Percentiles rank a stretch among this genome's conserved stretches.
Conservation (phyloP, 2,797 vertebrate genomes). For the Triplophysa bombifrons region DNA sequence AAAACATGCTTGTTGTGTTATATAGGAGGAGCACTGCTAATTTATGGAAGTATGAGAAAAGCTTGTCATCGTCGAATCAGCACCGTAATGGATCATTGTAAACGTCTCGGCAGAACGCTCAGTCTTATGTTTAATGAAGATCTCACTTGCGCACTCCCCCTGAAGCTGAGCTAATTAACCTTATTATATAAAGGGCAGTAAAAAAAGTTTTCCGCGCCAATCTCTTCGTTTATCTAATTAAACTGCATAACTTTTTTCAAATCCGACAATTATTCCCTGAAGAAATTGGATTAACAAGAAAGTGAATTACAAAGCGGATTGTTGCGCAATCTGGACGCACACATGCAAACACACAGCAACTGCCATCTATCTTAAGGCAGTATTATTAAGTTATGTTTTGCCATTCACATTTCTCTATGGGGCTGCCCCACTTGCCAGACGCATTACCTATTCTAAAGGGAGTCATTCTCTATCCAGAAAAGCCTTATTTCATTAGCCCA, state of each 20-base stretch:
- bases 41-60: constrained; percentile 10
- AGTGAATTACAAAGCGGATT: constrained; percentile 63
- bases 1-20: background rate
- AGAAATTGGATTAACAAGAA: constrained; percentile 65
- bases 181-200: constrained; percentile 72
- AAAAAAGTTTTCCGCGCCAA: constrained; percentile 68
- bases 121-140: constrained; percentile 68
- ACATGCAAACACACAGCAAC: constrained; percentile 51
- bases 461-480: constrained; percentile 56
- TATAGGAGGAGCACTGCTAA: background rate
- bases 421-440: constrained; percentile 59
- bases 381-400: constrained; percentile 61
- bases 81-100: constrained; percentile 30
- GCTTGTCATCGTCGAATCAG: constrained; percentile 40
- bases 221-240: constrained; percentile 62
- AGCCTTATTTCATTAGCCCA: constrained; percentile 60
- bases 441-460: constrained; percentile 53
- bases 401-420: constrained; percentile 55
- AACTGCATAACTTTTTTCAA: constrained; percentile 59
- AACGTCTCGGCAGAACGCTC: constrained; percentile 26
- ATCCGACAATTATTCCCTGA: constrained; percentile 67
- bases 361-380: constrained; percentile 59
- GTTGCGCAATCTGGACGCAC: constrained; percentile 46
- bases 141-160: constrained; percentile 71
- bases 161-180: constrained; percentile 81